A percentile compares a stretch with the other conserved stretches of the same genome.
These are phyloP conservation scores for Siniperca obscura DNA, from an alignment of 2,797 vertebrate species.

Conservation along the genomic window DNA sequence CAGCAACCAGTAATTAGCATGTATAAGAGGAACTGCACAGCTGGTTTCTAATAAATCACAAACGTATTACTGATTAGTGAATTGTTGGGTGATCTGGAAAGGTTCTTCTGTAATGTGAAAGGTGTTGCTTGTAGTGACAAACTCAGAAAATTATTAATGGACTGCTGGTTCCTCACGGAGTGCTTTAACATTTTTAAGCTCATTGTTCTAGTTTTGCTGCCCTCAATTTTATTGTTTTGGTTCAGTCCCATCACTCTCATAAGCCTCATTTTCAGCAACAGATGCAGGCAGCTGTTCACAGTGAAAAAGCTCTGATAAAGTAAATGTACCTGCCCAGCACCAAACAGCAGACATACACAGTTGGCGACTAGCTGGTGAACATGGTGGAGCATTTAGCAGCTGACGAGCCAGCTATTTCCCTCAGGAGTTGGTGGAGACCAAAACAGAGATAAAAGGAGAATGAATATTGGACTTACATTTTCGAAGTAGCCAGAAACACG, in stretches of 20 bases:
- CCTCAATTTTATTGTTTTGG: neutral
- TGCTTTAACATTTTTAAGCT: neutral
- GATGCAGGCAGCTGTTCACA: neutral
- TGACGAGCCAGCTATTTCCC: neutral
- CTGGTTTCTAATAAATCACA: conserved; percentile 9
- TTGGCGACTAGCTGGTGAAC: neutral
- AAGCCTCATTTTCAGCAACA: neutral
- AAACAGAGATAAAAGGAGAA: neutral
- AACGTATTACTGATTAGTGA: neutral
- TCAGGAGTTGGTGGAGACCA: neutral
- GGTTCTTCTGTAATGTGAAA: neutral
- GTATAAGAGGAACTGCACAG: neutral
- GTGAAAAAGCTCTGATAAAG: neutral
- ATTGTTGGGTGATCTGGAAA: neutral
- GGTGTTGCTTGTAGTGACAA: neutral
- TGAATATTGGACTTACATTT: no score
- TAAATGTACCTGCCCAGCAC: neutral
- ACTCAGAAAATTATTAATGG: neutral
- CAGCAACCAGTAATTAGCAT: conserved; percentile 2
- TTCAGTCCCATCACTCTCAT: neutral
- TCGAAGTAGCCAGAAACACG: no score
- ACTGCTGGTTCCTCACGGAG: neutral
- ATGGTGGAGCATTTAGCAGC: neutral
- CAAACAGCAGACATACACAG: neutral
- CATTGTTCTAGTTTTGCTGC: neutral